phyloP scores from a whole-genome alignment of 2,113 vertebrate species.

The Trogon surrucura region DNA sequence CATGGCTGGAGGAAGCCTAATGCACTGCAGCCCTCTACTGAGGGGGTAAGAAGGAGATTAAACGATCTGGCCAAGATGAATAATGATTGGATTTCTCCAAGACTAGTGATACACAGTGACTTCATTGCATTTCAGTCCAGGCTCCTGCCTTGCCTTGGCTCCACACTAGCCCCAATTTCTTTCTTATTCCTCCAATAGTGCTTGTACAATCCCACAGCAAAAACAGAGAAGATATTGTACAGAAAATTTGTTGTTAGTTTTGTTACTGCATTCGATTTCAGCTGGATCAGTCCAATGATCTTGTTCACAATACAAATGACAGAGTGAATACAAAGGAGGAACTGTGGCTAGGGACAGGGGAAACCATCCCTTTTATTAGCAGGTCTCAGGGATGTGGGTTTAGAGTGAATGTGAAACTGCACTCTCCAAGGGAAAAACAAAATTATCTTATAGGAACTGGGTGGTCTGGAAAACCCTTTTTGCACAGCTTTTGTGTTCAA shows the following conservation, averaged over 20 bases:
- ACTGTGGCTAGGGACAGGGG: neutral
- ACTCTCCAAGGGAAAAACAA: neutral
- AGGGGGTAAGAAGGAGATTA: neutral
- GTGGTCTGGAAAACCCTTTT: neutral
- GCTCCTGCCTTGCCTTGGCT: neutral
- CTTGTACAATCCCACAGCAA: neutral
- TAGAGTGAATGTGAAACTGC: neutral
- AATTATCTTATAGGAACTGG: neutral
- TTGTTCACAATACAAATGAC: neutral
- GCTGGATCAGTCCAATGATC: neutral
- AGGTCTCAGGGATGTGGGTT: neutral
- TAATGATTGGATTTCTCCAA: neutral
- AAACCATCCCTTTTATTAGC: neutral
- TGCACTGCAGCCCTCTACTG: neutral
- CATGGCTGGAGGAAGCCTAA: neutral
- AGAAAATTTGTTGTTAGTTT: neutral
- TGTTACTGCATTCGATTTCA: neutral
- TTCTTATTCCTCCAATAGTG: neutral
- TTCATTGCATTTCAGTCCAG: neutral
- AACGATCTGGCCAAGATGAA: neutral
- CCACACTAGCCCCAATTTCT: neutral
- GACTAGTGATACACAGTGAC: neutral
- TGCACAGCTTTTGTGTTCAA: neutral
- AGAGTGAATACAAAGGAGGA: neutral
- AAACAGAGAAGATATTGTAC: neutral